phyloP scores from a whole-genome alignment of 2,888 invertebrate species.

The Litoditis marina region DNA sequence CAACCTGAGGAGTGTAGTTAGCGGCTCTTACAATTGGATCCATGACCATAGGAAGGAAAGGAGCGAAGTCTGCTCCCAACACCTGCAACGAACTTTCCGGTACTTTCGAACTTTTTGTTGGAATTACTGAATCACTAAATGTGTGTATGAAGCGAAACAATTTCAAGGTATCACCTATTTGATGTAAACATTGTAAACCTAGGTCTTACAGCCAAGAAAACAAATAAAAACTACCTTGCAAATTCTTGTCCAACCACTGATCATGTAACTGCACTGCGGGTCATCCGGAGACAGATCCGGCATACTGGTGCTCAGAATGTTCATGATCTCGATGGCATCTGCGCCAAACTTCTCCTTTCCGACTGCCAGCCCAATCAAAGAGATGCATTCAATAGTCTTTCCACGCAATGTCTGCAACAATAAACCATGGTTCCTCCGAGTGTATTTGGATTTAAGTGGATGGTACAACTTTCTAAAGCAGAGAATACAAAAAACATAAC shows the following conservation, averaged over 20 bases:
- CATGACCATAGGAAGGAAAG: constrained; percentile 91
- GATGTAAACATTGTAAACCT: not conserved
- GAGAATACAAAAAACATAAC: no score
- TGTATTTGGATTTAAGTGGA: not conserved
- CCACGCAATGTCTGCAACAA: constrained; percentile 79
- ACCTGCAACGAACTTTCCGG: constrained; percentile 16
- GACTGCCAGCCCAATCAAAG: constrained; percentile 79
- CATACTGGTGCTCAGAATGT: constrained; percentile 21
- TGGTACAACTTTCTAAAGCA: not conserved
- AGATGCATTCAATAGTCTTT: constrained; percentile 97
- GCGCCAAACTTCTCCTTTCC: constrained; percentile 72
- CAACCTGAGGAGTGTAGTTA: constrained; percentile 86
- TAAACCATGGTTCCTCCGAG: not conserved
- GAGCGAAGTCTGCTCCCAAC: constrained; percentile 66
- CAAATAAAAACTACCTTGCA: constrained; percentile 76
- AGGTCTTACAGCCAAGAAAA: not conserved
- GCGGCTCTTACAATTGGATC: constrained; percentile 87
- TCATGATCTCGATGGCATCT: constrained; percentile 81
- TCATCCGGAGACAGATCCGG: constrained; percentile 27
- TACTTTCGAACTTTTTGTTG: no score
- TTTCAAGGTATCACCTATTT: not conserved
- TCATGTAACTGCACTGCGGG: constrained; percentile 81
- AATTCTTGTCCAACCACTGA: constrained; percentile 97
- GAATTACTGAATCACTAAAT: not conserved
- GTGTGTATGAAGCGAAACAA: not conserved